Conservation (phyloP, 2,888 invertebrate genomes). For the Endotricha flammealis region DNA sequence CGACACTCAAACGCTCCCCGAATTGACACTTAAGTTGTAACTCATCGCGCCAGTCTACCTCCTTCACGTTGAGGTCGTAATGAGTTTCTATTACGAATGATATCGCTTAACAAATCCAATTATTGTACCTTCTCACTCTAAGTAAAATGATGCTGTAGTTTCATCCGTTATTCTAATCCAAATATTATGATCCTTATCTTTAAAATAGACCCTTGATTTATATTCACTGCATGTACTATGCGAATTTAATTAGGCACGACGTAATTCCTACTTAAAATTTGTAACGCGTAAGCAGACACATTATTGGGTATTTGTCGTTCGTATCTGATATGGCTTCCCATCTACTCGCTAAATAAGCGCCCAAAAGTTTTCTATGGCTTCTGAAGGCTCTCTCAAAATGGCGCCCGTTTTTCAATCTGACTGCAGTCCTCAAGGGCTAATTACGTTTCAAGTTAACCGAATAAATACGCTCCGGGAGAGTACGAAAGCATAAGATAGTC, state of each 20-base stretch:
- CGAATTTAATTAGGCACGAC: constrained; percentile 21
- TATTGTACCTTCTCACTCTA: constrained; percentile 12
- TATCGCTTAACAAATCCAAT: constrained; percentile 18
- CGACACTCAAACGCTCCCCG: constrained; percentile 56
- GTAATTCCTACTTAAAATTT: constrained; percentile 32
- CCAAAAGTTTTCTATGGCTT: constrained; percentile 60
- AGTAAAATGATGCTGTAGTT: constrained; percentile 2
- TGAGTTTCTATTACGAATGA: constrained; percentile 37
- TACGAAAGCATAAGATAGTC: constrained; percentile 22
- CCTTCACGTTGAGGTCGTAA: constrained; percentile 30
- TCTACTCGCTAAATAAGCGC: constrained; percentile 48
- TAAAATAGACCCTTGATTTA: neutral
- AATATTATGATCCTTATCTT: constrained; percentile 8
- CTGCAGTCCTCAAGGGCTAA: constrained; percentile 25
- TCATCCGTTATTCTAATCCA: constrained; percentile 2
- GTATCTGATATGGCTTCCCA: constrained; percentile 51
- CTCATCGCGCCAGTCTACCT: constrained; percentile 37
- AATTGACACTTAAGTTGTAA: constrained; percentile 66
- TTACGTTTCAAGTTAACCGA: constrained; percentile 27
- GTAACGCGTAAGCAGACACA: constrained; percentile 32
- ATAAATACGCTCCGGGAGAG: constrained; percentile 17
- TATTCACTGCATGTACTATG: constrained; percentile 8
- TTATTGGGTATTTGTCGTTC: constrained; percentile 38
- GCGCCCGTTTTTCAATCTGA: constrained; percentile 45
- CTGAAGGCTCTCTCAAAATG: constrained; percentile 61